phyloP scores from a whole-genome alignment of 2,888 invertebrate genomes.

The Muschampia plurimacula region DNA sequence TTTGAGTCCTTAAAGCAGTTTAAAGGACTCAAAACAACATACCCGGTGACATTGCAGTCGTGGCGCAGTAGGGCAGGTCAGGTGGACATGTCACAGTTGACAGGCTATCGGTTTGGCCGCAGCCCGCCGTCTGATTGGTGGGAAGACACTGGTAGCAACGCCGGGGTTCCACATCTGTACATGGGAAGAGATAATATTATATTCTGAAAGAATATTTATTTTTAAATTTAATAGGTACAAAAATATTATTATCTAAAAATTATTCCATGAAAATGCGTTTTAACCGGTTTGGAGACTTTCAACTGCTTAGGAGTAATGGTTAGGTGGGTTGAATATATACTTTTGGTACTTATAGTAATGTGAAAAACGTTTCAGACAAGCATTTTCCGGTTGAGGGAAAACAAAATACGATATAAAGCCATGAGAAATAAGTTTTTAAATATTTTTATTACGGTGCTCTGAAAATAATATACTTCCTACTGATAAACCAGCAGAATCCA shows the following conservation, averaged over 20 bases:
- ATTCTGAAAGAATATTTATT: not conserved
- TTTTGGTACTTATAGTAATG: not conserved
- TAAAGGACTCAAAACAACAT: no score
- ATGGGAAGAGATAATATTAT: not conserved
- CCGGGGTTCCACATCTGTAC: conserved; percentile 54
- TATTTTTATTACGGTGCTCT: not conserved
- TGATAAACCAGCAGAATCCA: not conserved
- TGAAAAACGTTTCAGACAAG: no score
- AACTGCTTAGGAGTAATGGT: no score
- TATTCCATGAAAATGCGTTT: no score
- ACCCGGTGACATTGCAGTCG: conserved; percentile 61
- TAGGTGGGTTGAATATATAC: no score
- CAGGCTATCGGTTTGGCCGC: conserved; percentile 46
- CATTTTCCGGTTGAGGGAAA: no score
- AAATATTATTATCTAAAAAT: not conserved
- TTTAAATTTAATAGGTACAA: not conserved
- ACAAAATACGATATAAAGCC: not conserved
- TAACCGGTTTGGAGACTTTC: no score
- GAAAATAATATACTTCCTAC: not conserved
- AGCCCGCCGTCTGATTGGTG: conserved; percentile 48
- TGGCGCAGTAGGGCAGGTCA: conserved; percentile 62
- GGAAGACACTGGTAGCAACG: conserved; percentile 58
- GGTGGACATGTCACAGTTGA: conserved; percentile 53
- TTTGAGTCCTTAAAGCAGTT: no score
- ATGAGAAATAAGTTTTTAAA: not conserved